Base-by-base conservation (phyloP, 2,888 invertebrate species). In the Aradus depressus region DNA sequence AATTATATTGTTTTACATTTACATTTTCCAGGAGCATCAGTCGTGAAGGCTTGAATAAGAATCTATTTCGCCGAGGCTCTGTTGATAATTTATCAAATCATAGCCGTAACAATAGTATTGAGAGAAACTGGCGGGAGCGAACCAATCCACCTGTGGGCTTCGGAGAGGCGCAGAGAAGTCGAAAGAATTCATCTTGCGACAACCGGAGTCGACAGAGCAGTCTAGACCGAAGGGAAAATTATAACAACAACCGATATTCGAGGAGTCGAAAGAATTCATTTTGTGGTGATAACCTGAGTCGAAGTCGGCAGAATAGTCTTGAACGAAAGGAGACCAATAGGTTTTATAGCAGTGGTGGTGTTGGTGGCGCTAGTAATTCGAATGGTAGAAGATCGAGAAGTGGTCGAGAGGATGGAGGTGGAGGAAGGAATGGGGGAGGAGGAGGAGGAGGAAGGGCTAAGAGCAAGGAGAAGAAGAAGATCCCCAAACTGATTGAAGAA, bases 121-220 rank as follows among this genome's bases (percentile, higher is more conserved):
- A 58, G 18, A 54, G 52, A 26, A 59, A 56, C 28, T 58, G 59
- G 56, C 41, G 56, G 2, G 52, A 55, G 5, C 45, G 50, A n/a
- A 62, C 66, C 44, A 59, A 59, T 41, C n/a, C n/a, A n/a, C n/a
- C n/a, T n/a, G n/a, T n/a, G n/a, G n/a, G n/a, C n/a, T n/a, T n/a
- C n/a, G 63, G 64, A 16, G 66, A 64, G 56, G 59, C 59, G 14
- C 35, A 44, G 10, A 42, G 52, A 8, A 51, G 50, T 18, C 28
- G 52, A 21, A 45, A 52, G 28, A 52, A 50, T 45, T 50, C 50
- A 19, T 52, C 50, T 3, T 50, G 52, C 25, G 54, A 54, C 38
- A 49, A 54, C 68, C 48, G 74, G 72, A 62, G 55, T 37, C 52
- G 55, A 6, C 55, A 55, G 21, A 50, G 48, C 50, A 49, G 49